A percentile compares a stretch with the other conserved stretches of the same genome.
phyloP scores from a whole-genome alignment of 2,113 vertebrate genomes.

The Psilopogon haemacephalus region DNA sequence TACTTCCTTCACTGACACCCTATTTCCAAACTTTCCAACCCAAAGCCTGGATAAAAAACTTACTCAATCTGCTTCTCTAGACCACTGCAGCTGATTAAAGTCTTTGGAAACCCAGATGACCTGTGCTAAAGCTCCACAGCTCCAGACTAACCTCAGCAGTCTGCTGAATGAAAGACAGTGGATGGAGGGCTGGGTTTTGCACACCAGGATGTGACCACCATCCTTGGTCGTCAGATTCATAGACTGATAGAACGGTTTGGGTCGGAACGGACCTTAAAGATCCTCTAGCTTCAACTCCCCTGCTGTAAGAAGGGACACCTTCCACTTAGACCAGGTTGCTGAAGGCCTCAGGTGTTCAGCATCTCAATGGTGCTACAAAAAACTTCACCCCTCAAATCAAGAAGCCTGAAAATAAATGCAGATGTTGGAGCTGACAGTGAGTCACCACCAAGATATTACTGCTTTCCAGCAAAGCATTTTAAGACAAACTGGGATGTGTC shows the following conservation, averaged over 20 bases:
- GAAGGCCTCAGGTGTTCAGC: too few species aligned
- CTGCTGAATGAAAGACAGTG: not conserved
- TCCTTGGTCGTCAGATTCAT: too few species aligned
- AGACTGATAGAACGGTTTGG: too few species aligned
- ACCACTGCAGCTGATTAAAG: accelerated
- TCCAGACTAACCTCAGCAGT: not conserved
- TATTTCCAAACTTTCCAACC: not conserved
- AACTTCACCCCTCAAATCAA: too few species aligned
- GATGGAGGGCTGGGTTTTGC: not conserved
- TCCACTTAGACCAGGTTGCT: too few species aligned
- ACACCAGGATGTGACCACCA: not conserved
- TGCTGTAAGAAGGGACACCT: too few species aligned
- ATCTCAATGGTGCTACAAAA: too few species aligned
- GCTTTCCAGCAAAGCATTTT: not conserved
- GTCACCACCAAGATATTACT: not conserved
- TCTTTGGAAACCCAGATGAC: not conserved
- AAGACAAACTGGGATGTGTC: not conserved
- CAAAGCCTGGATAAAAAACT: not conserved
- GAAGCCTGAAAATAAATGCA: too few species aligned
- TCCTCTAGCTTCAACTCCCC: too few species aligned
- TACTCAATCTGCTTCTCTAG: not conserved
- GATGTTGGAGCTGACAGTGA: accelerated
- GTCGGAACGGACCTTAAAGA: too few species aligned
- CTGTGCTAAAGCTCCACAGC: not conserved
- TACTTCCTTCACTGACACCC: not conserved